Evolutionary conservation across 2,113 vertebrate species (phyloP).

Genomic region (Mus pahari): DNA sequence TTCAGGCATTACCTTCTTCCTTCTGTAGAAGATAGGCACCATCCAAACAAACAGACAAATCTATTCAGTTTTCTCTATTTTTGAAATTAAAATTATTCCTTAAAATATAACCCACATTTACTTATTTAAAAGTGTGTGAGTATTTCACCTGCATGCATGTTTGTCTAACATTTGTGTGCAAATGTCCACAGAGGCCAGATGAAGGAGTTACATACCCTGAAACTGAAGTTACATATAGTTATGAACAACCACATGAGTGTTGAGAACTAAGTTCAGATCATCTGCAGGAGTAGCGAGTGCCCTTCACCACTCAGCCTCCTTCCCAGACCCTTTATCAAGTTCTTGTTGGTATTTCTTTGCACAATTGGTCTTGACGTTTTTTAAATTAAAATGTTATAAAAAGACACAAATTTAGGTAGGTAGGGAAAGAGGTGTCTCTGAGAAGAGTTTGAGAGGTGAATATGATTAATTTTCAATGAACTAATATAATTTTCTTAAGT

Average conservation of each 20-base stretch:
- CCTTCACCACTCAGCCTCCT: not conserved
- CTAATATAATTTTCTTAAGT: not conserved
- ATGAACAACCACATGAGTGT: not conserved
- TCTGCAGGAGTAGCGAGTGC: not conserved
- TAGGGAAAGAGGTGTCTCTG: not conserved
- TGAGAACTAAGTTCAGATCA: not conserved
- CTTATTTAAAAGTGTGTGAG: not conserved
- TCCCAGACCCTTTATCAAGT: not conserved
- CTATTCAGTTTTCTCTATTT: not conserved
- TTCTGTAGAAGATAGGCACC: not conserved
- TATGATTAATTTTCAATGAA: not conserved
- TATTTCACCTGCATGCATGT: not conserved
- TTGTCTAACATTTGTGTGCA: not conserved
- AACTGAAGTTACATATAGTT: not conserved
- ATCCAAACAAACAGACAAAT: not conserved
- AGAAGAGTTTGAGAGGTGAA: not conserved
- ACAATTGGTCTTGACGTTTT: not conserved
- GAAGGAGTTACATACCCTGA: not conserved
- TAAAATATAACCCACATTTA: not conserved
- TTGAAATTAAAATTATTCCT: not conserved
- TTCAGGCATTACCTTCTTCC: not conserved
- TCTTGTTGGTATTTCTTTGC: not conserved
- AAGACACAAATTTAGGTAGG: not conserved
- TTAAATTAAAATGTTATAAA: not conserved
- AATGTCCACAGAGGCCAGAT: not conserved